Percentiles rank a stretch among this genome's conserved stretches.
Evolutionary conservation across 1,140 invertebrate species (phyloP).

Genomic region (Brachionus manjavacas): DNA sequence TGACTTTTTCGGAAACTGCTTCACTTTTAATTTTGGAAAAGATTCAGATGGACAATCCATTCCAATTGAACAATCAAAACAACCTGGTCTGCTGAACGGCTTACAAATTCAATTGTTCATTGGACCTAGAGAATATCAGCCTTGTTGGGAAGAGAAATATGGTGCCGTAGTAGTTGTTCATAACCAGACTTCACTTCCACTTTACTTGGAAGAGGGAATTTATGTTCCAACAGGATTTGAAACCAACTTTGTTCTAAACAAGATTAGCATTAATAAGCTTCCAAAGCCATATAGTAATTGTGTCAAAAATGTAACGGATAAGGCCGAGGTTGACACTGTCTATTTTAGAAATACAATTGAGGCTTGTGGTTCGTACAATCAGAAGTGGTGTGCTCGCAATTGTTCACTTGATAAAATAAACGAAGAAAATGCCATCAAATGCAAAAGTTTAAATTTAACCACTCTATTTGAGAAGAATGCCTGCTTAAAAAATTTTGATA

Average conservation of each 20-base stretch:
- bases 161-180: constrained; percentile 11
- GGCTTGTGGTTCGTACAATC: background rate
- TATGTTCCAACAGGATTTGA: background rate
- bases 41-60: background rate
- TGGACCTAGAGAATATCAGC: constrained; percentile 13
- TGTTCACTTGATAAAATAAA: background rate
- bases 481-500: background rate
- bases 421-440: background rate
- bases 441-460: background rate
- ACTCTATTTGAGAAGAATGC: background rate
- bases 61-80: background rate
- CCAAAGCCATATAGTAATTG: constrained; percentile 1
- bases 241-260: background rate
- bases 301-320: background rate
- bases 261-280: background rate
- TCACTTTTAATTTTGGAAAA: constrained; percentile 21
- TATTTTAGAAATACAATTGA: constrained; percentile 11
- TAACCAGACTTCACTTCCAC: background rate
- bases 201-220: constrained; percentile 2
- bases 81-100: background rate
- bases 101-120: background rate
- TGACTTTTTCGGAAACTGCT: background rate
- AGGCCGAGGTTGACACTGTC: background rate
- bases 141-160: background rate
- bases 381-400: background rate